These are phyloP conservation scores for Osedax fenrisi DNA, from an alignment of 2,888 invertebrate genomes.

Conservation along the genomic window DNA sequence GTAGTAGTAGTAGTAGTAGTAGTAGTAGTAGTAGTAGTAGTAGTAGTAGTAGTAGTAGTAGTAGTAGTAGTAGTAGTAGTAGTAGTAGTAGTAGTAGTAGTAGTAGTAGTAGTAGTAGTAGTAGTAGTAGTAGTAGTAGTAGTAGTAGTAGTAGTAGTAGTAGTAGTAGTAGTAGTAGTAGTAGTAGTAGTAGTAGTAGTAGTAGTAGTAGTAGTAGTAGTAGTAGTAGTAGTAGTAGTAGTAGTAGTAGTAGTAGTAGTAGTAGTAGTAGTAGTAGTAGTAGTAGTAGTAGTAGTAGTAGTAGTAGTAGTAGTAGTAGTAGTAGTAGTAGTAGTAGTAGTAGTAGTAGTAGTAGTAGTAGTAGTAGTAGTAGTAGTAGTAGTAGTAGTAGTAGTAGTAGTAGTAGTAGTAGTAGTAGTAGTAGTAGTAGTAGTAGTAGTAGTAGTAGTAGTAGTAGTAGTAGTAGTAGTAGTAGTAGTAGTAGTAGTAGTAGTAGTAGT, in stretches of 20 bases:
- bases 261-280: constrained; percentile 8
- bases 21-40: neutral
- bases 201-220: neutral
- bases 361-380: neutral
- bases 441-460: neutral
- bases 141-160: neutral
- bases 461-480: neutral
- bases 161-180: neutral
- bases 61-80: constrained; percentile 7
- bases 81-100: neutral
- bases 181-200: neutral
- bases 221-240: neutral
- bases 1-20: neutral
- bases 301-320: neutral
- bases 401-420: neutral
- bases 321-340: neutral
- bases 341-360: neutral
- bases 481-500: too few relatives aligned
- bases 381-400: neutral
- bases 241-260: neutral
- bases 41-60: constrained; percentile 10
- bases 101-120: neutral
- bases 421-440: neutral
- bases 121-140: neutral
- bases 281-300: neutral